Conservation (phyloP, 2,797 vertebrate genomes). For the Micrastur ruficollis region DNA sequence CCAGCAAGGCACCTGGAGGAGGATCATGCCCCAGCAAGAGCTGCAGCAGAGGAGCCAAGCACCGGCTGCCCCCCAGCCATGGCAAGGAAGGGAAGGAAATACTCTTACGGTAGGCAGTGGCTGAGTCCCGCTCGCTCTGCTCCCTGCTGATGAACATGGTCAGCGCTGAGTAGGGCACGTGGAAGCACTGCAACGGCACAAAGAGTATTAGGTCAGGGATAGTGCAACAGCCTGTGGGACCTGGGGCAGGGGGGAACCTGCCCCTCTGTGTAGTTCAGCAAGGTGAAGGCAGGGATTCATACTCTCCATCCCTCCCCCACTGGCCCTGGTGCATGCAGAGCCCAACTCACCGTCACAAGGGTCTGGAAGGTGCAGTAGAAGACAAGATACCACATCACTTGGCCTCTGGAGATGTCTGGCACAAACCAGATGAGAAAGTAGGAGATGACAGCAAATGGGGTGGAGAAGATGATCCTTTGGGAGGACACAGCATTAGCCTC, state of each 20-base stretch:
- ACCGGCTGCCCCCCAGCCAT: fast-evolving
- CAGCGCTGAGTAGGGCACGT: conserved; percentile 94
- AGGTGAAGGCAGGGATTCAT: not conserved
- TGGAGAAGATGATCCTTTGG: conserved; percentile 88
- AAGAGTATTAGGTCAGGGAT: not conserved
- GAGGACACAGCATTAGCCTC: not conserved
- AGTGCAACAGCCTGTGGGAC: not conserved
- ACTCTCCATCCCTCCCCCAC: not conserved
- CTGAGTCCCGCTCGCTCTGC: conserved; percentile 92
- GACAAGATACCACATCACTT: conserved; percentile 88
- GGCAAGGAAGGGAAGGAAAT: not conserved
- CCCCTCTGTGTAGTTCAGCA: not conserved
- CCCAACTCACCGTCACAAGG: conserved; percentile 87
- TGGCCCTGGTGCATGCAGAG: not conserved
- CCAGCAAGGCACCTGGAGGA: not conserved
- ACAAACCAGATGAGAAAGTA: conserved; percentile 95
- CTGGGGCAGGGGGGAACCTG: not conserved
- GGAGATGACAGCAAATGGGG: conserved; percentile 84
- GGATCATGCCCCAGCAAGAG: not conserved
- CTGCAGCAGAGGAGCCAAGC: not conserved
- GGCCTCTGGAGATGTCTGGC: conserved; percentile 82
- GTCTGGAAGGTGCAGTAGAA: conserved; percentile 97
- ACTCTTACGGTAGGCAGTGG: conserved; percentile 91
- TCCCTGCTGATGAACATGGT: conserved; percentile 97
- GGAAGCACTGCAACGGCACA: conserved; percentile 85